These are phyloP conservation scores for Mesaphorura yosii DNA, from an alignment of 1,140 invertebrate genomes.

Conservation along the genomic window DNA sequence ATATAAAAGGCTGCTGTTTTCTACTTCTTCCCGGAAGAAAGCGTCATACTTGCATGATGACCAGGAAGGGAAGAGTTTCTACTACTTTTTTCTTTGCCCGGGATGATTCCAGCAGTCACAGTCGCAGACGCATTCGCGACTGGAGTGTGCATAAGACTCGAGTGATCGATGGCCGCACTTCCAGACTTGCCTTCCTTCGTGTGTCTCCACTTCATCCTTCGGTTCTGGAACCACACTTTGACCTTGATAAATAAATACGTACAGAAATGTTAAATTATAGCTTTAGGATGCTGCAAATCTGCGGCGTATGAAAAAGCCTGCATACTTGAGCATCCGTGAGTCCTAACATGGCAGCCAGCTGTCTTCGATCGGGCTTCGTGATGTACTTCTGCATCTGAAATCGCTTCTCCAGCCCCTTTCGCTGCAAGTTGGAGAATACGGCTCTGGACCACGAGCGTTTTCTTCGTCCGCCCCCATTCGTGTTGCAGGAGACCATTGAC, in stretches of 20 bases:
- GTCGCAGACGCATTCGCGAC: too few species aligned
- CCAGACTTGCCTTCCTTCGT: constrained; percentile 51
- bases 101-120: too few species aligned
- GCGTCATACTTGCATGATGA: too few species aligned
- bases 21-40: too few species aligned
- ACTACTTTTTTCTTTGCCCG: too few species aligned
- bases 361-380: constrained; percentile 50
- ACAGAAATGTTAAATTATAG: not conserved
- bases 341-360: constrained; percentile 50
- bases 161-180: too few species aligned
- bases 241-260: constrained; percentile 35
- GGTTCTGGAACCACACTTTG: constrained; percentile 58
- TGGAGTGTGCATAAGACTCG: too few species aligned
- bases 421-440: constrained; percentile 56
- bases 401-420: constrained; percentile 49
- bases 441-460: constrained; percentile 87
- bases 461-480: constrained; percentile 45
- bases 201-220: constrained; percentile 85
- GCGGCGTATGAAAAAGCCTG: not conserved
- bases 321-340: constrained; percentile 54
- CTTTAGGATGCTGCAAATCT: not conserved
- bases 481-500: constrained; percentile 21
- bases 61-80: too few species aligned
- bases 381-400: constrained; percentile 55
- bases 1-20: too few species aligned